Percentiles rank a stretch among this genome's conserved stretches.
phyloP scores from a whole-genome alignment of 2,888 invertebrate species.

The Taphrorychus bicolor region DNA sequence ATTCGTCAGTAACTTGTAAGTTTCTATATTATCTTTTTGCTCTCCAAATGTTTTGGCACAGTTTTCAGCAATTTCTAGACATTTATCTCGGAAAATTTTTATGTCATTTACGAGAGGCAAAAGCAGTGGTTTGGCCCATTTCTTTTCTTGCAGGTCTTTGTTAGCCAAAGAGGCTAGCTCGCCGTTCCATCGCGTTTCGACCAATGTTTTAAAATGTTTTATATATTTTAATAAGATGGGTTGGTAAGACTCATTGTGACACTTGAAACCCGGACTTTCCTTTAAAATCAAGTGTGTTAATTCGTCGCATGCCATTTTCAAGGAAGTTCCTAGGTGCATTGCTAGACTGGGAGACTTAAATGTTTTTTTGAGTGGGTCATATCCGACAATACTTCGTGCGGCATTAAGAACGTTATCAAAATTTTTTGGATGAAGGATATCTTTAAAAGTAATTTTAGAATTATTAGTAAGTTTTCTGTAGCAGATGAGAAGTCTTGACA shows the following conservation, averaged over 20 bases:
- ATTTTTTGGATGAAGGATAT: no score
- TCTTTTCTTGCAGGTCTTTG: conserved; percentile 18
- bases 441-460: no score
- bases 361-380: no score
- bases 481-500: no score
- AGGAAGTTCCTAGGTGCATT: no score
- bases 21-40: conserved; percentile 31
- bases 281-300: conserved; percentile 20
- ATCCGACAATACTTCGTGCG: no score
- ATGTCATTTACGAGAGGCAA: conserved; percentile 44
- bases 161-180: conserved; percentile 12
- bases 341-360: no score
- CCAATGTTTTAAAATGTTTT: conserved; percentile 13
- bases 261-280: conserved; percentile 9
- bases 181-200: conserved; percentile 14
- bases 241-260: not conserved
- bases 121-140: conserved; percentile 27
- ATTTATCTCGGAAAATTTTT: conserved; percentile 43
- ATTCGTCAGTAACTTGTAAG: conserved; percentile 42
- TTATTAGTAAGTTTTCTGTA: no score
- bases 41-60: conserved; percentile 35
- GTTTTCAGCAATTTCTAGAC: conserved; percentile 30
- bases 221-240: not conserved
- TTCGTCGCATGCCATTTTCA: no score
- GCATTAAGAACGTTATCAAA: no score